Evolutionary conservation across 2,888 invertebrate genomes (phyloP), one percentile per base, ranked within the genome.

Genomic region (Ophonus ardosiacus): DNA sequence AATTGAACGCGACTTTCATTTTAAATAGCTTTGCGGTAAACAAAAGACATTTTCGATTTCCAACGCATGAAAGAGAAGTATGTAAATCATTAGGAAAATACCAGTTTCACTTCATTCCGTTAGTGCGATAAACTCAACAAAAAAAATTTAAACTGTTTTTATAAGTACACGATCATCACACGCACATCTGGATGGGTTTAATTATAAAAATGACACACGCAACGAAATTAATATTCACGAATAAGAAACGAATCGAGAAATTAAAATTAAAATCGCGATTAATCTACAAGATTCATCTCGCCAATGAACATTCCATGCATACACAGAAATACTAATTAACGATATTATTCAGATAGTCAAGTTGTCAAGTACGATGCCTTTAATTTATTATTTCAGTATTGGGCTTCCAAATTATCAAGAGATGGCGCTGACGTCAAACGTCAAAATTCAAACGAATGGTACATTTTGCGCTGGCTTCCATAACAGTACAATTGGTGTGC

Each of bases 131-230:
- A 68, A 24, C 38, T 68, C 38, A 1, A 38, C 13, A 15, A 63
- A 63, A 68, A 68, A 31, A 31, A 38, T 40, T 38, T 15, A 4
- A n/a, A 31, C 13, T 31, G 31, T 68, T 68, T 68, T 68, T 68
- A 68, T 38, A 68, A 68, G 68, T 68, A 68, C 31, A 31, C n/a
- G 31, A 68, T 68, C 68, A 65, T 65, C 65, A 13, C 15, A n/a
- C 10, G 17, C 59, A 68, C 68, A 68, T 68, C 68, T 68, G 68
- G 68, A 68, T 68, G n/a, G 38, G 13, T 68, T 4, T 68, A 68
- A 68, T 68, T 68, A 68, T 68, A 68, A 68, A 68, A 68, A 68
- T 68, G 68, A 68, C 68, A 68, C 24, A 68, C 68, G 31, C 68
- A 68, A 38, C 15, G 15, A 68, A 38, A 68, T 68, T 38, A 31